These are phyloP conservation scores for Notothenia rossii DNA, from an alignment of 2,113 vertebrate species.

Conservation along the genomic window DNA sequence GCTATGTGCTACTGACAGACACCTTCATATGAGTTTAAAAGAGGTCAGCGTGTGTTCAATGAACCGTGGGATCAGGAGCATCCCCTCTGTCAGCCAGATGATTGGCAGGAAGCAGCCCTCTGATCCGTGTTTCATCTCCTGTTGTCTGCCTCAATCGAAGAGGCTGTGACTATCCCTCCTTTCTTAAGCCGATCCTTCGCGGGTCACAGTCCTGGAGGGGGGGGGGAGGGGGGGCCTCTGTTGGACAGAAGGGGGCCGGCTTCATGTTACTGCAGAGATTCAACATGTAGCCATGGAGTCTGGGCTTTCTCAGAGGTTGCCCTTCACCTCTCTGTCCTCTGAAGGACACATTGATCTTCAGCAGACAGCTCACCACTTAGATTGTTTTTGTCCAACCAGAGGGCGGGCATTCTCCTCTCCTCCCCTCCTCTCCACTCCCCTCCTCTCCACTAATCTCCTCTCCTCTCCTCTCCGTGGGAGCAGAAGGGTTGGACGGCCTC, in stretches of 20 bases:
- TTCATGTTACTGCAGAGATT: slow-evolving; percentile 33
- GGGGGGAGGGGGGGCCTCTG: not conserved
- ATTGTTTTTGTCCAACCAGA: too few relatives aligned
- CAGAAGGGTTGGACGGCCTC: slow-evolving; percentile 21
- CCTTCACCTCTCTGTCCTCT: slow-evolving; percentile 6
- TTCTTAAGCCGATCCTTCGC: slow-evolving; percentile 26
- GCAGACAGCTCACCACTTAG: not conserved
- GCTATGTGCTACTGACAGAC: not conserved
- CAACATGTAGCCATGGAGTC: slow-evolving; percentile 2
- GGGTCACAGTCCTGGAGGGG: slow-evolving; percentile 16
- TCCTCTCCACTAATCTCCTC: too few relatives aligned
- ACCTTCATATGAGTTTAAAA: not conserved
- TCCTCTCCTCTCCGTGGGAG: not conserved
- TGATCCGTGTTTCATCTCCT: not conserved
- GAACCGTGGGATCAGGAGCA: not conserved
- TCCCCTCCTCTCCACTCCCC: too few relatives aligned
- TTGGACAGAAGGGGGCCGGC: not conserved
- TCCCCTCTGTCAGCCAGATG: slow-evolving; percentile 3
- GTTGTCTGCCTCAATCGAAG: not conserved
- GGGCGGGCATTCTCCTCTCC: slow-evolving; percentile 4
- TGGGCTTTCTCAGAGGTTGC: slow-evolving; percentile 13
- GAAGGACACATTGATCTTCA: slow-evolving; percentile 32
- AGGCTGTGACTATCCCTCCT: not conserved
- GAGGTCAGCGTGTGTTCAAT: not conserved
- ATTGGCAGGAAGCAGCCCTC: not conserved